Base-by-base conservation (phyloP, 2,113 vertebrate genomes). In the Cricetomys ansorgei region DNA sequence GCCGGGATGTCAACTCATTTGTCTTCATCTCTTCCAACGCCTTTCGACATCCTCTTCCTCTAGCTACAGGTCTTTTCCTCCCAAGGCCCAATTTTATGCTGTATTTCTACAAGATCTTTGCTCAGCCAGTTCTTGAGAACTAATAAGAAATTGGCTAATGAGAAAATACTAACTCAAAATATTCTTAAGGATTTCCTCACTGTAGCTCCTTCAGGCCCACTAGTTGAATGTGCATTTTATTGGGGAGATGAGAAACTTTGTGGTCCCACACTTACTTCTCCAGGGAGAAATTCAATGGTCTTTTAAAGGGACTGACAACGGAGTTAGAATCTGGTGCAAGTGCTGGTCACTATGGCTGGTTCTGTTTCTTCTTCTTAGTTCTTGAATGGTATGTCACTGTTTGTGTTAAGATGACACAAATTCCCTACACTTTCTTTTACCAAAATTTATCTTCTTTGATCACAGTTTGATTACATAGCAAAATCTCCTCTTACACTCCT, bases 211-310 rank as follows among this genome's bases (percentile, higher is more conserved):
- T 59, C 40, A 83, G 70, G 57, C 50, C 64, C 19, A n/a, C 69
- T 10, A 75, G 37, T 23, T 2, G 62, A 65, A 40, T 5, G 29
- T 91, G 4, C 19, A 76, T 70, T 67, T 87, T 55, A 53, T 81
- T 10, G 19, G 45, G 83, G 11, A 76, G 86, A 79, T 23, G 10
- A 85, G 62, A 94, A 90, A 59, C 0, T 29, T 94, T 92, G 27
- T 19, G 73, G 70, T 64, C 43, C 27, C 37, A 3, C 84, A 67
- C 59, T 94, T 93, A 86, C 97, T 97, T 97, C 92, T 90, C 69
- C 23, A 25, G 25, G 34, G 85, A 94, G 80, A 96, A 93, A 96
- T 75, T 88, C 16, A 45, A 55, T 50, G 80, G 93, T 53, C 34
- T 59, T n/a, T n/a, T 62, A 87, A 84, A 53, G 69, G 40, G 45